Percentiles rank a stretch among this genome's conserved stretches.
phyloP scores from a whole-genome alignment of 1,140 invertebrate species.

The Propsilocerus akamusi region DNA sequence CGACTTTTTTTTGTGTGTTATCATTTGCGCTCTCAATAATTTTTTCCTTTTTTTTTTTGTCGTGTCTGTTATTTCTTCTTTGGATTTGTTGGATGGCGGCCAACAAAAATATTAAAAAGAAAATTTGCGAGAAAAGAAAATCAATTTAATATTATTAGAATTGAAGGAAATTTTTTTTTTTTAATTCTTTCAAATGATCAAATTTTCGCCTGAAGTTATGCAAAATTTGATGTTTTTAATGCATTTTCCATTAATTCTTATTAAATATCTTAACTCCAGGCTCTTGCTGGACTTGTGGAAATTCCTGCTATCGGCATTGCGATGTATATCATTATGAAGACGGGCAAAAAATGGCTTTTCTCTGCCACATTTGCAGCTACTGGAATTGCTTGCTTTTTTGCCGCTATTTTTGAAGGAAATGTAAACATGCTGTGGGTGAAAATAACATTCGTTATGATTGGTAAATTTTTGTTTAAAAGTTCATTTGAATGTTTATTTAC shows the following conservation, averaged over 20 bases:
- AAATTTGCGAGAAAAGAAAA: too few relatives aligned
- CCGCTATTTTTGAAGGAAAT: constrained; percentile 28
- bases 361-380: constrained; percentile 39
- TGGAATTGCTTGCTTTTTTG: constrained; percentile 41
- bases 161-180: too few relatives aligned
- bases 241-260: constrained; percentile 3
- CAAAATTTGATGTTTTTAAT: not conserved
- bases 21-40: too few relatives aligned
- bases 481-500: not conserved
- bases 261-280: too few relatives aligned
- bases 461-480: constrained; percentile 17
- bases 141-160: too few relatives aligned
- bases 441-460: constrained; percentile 39
- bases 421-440: constrained; percentile 32
- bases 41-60: too few relatives aligned
- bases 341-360: constrained; percentile 44
- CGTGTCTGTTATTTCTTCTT: too few relatives aligned
- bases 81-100: too few relatives aligned
- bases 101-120: too few relatives aligned
- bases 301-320: constrained; percentile 50
- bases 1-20: too few relatives aligned
- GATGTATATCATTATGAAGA: constrained; percentile 46
- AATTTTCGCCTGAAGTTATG: not conserved
- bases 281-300: constrained; percentile 44
- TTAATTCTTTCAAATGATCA: too few relatives aligned